Evolutionary conservation across 2,113 vertebrate species (phyloP), one percentile per base, ranked within the genome.

Genomic region (Ciconia boyciana): DNA sequence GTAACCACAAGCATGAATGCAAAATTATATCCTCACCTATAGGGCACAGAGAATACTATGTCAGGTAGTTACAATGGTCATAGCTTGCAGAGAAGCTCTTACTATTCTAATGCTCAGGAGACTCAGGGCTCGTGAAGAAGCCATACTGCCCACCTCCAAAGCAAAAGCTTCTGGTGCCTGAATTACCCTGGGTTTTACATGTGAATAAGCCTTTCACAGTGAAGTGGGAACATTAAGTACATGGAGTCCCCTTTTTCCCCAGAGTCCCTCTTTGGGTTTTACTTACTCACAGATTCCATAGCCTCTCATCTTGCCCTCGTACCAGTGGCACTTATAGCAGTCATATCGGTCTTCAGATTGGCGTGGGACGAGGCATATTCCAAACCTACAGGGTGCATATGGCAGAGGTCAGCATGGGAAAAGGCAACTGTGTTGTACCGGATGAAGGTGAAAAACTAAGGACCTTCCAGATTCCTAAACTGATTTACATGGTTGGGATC

Each of bases 261-360:
- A 49, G 70, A n/a, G 10, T 10, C 4, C 18, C 0, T 2, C 44
- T 22, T 29, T 15, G 4, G 22, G 24, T 55, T 60, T 79, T 89
- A 98, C 98, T 98, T 98, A 98, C 98, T 98, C 98, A 96, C 98
- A 98, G 97, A 98, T 98, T 68, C 98, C 98, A 1, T 98, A 98
- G 92, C 97, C 98, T 3, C 84, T 88, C 98, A 98, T 98, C 71
- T 46, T 95, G 85, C 98, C 98, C 39, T 93, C 91, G 7, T 12
- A 8, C 98, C 98, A 98, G 96, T 98, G 98, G 91, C 98, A 98
- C 93, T 98, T 98, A 74, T 98, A 98, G 89, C 98, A 98, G 90
- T 98, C 97, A 7, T 98, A 98, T 16, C 82, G 83, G 44, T 98
- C 98, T 70, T 97, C 93, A 1, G 94, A 32, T 8, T 22, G 72